phyloP scores from a whole-genome alignment of 1,140 invertebrate genomes.

The Aplysia californica region DNA sequence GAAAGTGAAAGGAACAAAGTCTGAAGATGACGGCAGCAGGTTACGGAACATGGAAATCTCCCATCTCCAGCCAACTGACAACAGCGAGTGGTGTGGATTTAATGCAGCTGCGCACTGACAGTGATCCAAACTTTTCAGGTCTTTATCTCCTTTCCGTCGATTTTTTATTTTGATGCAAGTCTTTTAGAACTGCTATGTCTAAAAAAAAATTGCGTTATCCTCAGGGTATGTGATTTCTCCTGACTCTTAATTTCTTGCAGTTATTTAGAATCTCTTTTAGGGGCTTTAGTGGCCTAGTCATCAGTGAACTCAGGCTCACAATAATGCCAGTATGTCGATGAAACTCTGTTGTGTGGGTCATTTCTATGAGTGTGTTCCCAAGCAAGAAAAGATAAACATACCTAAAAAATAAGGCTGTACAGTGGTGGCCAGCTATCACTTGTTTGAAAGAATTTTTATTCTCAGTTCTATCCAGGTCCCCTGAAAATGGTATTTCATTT shows the following conservation, averaged over 20 bases:
- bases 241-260: constrained; percentile 1
- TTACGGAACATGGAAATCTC: constrained; percentile 64
- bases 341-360: too few relatives aligned
- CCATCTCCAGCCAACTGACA: constrained; percentile 59
- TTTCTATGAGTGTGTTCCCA: too few relatives aligned
- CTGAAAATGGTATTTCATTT: neutral
- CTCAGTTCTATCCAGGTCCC: neutral
- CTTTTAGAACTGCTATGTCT: neutral
- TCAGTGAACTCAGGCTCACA: neutral
- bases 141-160: too few relatives aligned
- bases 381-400: too few relatives aligned
- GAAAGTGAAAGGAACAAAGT: too few relatives aligned
- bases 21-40: constrained; percentile 38
- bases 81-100: constrained; percentile 53
- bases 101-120: constrained; percentile 41
- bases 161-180: neutral
- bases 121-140: constrained; percentile 35
- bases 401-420: too few relatives aligned
- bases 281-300: too few relatives aligned
- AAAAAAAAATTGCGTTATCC: too few relatives aligned
- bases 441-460: too few relatives aligned
- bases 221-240: neutral
- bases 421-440: too few relatives aligned
- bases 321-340: neutral
- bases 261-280: too few relatives aligned